Evolutionary conservation across 2,888 invertebrate species (phyloP).

Genomic region (Lepidochrysops patricia): DNA sequence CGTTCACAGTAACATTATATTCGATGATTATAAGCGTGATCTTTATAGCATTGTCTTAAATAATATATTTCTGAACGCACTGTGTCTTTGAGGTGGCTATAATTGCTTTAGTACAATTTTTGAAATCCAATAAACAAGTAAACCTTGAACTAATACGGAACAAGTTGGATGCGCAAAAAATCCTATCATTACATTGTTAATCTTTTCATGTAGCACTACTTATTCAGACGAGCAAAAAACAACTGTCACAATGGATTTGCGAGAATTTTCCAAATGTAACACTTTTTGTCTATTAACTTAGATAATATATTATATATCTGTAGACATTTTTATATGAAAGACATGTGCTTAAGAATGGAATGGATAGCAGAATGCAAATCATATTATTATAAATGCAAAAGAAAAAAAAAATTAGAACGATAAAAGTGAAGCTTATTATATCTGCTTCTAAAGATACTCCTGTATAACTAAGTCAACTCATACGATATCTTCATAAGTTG

Average conservation of each 20-base stretch:
- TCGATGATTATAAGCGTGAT: too few relatives aligned
- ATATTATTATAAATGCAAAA: not conserved
- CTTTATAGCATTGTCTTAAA: too few relatives aligned
- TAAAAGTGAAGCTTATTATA: not conserved
- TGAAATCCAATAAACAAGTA: not conserved
- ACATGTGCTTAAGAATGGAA: too few relatives aligned
- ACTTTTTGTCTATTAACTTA: conserved; percentile 11
- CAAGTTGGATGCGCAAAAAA: conserved; percentile 24
- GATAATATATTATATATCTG: not conserved
- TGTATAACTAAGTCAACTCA: not conserved
- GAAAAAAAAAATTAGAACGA: not conserved
- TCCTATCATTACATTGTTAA: conserved; percentile 21
- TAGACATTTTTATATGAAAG: too few relatives aligned
- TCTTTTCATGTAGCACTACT: conserved; percentile 23
- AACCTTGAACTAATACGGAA: conserved; percentile 24
- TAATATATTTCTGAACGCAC: too few relatives aligned
- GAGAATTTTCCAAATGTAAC: conserved; percentile 15
- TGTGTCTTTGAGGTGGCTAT: too few relatives aligned
- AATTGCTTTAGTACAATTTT: not conserved
- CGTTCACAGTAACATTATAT: too few relatives aligned
- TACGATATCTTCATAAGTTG: not conserved
- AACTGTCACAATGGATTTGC: conserved; percentile 17
- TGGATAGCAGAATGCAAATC: too few relatives aligned
- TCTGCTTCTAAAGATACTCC: not conserved
- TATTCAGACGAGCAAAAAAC: conserved; percentile 18